Base-by-base conservation (phyloP, 2,797 vertebrate species). In the Crax fasciolata region DNA sequence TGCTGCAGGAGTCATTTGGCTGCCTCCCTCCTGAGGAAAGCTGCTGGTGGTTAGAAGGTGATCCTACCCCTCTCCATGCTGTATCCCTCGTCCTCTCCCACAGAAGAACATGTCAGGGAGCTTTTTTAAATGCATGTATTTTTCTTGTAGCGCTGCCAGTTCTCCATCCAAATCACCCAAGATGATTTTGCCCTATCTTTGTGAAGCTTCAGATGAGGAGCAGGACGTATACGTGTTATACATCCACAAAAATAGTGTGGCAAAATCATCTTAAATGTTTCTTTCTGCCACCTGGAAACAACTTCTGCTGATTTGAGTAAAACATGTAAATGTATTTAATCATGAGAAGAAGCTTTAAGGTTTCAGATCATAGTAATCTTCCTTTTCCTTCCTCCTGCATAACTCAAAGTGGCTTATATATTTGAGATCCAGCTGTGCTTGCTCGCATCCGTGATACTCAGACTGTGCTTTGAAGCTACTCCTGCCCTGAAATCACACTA, bases 341-440 rank as follows among this genome's bases (percentile, higher is more conserved):
- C 9, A 11, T 11, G 24, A 67, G 55, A 77, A 85, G 78, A 87
- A 89, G 66, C 58, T 87, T 84, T 93, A 79, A 38, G 15, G 39
- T 90, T 92, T 89, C 71, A 81, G 70, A 78, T 89, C 54, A 12
- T 21, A 44, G 39, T 78, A 81, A 85, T 84, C 58, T 81, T 20
- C 70, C 24, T 18, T 87, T 92, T 77, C 55, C 41, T 72, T 93
- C 71, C n/a, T 95, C 44, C 21, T 63, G 30, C 74, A 61, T 70
- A 63, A 84, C 71, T 63, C 57, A 11, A 44, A 92, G n/a, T 89
- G 51, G 38, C 48, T 94, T 85, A 68, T 81, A 17, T 67, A 41
- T 85, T 87, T 91, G 84, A 94, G 82, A 91, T 87, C 91, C 87
- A 92, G 73, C 96, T 94, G 89, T 91, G 89, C 72, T 17, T 74